Evolutionary conservation across 2,888 invertebrate species (phyloP), one percentile per base, ranked within the genome.

Genomic region (Seira ritae): DNA sequence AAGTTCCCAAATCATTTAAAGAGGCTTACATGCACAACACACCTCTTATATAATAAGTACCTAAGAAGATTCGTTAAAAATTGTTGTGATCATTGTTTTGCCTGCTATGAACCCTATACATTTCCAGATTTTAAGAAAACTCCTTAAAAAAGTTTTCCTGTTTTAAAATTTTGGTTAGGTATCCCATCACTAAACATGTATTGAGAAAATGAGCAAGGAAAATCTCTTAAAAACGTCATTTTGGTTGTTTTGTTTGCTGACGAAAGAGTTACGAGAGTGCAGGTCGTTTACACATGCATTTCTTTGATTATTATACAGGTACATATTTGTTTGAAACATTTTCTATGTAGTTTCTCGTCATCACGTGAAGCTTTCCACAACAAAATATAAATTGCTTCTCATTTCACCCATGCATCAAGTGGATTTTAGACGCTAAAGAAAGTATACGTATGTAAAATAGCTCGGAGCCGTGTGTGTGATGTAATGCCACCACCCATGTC

Each of bases 401-500:
- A 12, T 55, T 55, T 55, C 17, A 55, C 12, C 55, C 55, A 17
- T 55, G 55, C 17, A 12, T 55, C 55, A 55, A 8, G 31, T 31
- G n/a, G n/a, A n/a, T n/a, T 42, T 55, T 55, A 55, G n/a, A 17
- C 55, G 55, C 12, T 55, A 17, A 55, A 55, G 55, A 55, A 55
- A 55, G 55, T 15, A 55, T 31, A 31, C 3, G 55, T 15, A 55
- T 31, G 8, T 3, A 55, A 55, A 55, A 55, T 55, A 12, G 55
- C 55, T 55, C 55, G n/a, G 17, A 55, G 55, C 55, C 55, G 15
- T 55, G 55, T 31, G 31, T 75, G 62, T 79, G 66, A 79, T 79
- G 72, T 71, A 79, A 66, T 79, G 37, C 73, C 73, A 78, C 83
- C 83, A 83, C 83, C 83, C 83, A 83, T 83, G 78, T 73, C 78